phyloP scores from a whole-genome alignment of 2,797 vertebrate genomes.

The Florisuga fusca region DNA sequence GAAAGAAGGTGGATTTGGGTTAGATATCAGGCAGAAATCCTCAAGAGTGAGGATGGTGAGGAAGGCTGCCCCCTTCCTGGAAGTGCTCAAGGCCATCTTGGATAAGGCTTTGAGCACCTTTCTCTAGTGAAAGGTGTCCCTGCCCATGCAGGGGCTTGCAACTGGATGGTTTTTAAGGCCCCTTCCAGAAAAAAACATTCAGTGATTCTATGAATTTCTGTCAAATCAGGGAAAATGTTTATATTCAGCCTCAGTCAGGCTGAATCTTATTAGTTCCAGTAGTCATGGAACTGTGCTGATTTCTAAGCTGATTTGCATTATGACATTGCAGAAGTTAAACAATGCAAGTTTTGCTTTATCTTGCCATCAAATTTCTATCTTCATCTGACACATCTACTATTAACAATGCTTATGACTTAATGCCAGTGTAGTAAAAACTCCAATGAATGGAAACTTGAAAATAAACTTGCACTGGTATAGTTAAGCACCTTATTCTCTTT shows the following conservation, averaged over 20 bases:
- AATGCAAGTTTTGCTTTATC: not conserved
- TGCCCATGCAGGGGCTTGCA: no score
- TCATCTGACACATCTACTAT: not conserved
- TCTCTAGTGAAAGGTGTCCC: no score
- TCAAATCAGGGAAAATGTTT: not conserved
- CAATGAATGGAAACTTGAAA: not conserved
- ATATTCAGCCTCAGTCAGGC: not conserved
- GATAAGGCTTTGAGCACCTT: no score
- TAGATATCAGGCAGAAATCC: no score
- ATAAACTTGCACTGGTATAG: not conserved
- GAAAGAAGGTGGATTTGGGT: no score
- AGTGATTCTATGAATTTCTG: not conserved
- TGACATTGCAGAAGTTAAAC: not conserved
- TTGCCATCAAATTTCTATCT: not conserved
- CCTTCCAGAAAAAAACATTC: no score
- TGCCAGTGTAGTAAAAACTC: not conserved
- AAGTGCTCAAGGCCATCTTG: no score
- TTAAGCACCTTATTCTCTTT: conserved; percentile 41
- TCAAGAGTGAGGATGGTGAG: no score
- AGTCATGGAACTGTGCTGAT: not conserved
- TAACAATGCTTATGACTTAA: not conserved
- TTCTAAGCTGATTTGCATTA: not conserved
- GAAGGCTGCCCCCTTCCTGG: no score
- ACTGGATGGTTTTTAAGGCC: no score
- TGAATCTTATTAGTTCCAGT: not conserved